These are phyloP conservation scores for Melolontha melolontha DNA, from an alignment of 2,888 invertebrate species.

Conservation along the genomic window DNA sequence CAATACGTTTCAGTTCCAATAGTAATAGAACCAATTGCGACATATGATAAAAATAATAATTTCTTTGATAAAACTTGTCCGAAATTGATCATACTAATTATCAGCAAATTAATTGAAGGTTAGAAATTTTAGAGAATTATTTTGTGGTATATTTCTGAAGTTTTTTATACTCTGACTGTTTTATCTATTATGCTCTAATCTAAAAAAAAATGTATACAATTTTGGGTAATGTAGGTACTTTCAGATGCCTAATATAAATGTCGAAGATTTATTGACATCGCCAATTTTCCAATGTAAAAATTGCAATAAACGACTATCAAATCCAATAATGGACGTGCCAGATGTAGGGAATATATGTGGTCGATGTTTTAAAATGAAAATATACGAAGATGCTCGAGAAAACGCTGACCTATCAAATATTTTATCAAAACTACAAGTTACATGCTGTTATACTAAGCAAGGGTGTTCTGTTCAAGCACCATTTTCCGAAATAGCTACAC, in stretches of 20 bases:
- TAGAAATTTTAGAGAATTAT: no score
- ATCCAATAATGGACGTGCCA: slow-evolving; percentile 18
- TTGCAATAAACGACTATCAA: slow-evolving; percentile 16
- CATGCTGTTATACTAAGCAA: slow-evolving; percentile 16
- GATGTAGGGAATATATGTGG: slow-evolving; percentile 16
- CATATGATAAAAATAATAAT: no score
- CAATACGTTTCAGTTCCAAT: no score
- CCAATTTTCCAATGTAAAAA: slow-evolving; percentile 27
- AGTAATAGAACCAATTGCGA: no score
- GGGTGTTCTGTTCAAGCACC: slow-evolving; percentile 14
- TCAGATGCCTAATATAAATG: slow-evolving; percentile 25
- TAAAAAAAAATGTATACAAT: no score
- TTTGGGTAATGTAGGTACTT: neutral
- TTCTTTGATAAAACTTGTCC: no score
- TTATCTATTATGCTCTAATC: no score
- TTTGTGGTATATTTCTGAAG: no score
- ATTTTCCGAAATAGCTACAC: slow-evolving; percentile 8
- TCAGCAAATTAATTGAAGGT: no score
- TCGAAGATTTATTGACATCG: slow-evolving; percentile 6
- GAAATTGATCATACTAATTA: no score
- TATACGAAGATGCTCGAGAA: slow-evolving; percentile 7
- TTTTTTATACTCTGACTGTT: no score
- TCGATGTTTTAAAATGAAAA: slow-evolving; percentile 3
- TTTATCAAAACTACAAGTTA: slow-evolving; percentile 12
- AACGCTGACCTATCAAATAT: slow-evolving; percentile 20